phyloP scores from a whole-genome alignment of 2,113 vertebrate genomes.

The Brevimyrus niger region DNA sequence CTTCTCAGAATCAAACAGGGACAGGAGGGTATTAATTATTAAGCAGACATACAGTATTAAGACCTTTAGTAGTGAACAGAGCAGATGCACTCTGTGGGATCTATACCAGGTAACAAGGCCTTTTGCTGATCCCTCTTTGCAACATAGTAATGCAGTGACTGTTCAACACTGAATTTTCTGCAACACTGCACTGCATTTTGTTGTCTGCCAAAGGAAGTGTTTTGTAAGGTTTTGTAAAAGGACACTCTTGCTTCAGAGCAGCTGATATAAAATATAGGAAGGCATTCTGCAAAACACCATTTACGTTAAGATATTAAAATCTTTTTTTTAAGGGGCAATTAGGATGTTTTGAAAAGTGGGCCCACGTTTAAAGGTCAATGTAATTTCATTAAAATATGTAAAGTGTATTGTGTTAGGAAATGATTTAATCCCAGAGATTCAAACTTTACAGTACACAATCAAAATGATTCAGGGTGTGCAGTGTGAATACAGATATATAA shows the following conservation, averaged over 20 bases:
- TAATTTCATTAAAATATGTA: not conserved
- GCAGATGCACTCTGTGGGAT: not conserved
- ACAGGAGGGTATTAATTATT: not conserved
- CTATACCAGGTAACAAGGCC: not conserved
- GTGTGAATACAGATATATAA: not conserved
- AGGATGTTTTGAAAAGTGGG: not conserved
- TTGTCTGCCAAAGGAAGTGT: not conserved
- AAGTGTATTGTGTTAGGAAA: not conserved
- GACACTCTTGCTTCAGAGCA: not conserved
- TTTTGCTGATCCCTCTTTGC: not conserved
- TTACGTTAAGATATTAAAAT: not conserved
- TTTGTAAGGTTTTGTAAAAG: not conserved
- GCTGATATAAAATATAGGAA: not conserved
- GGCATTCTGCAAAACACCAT: not conserved
- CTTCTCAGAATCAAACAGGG: conserved; percentile 1
- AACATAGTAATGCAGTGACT: not conserved
- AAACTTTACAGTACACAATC: not conserved
- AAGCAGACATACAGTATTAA: not conserved
- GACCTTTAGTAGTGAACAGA: not conserved
- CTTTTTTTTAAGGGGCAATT: not conserved
- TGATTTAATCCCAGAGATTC: not conserved
- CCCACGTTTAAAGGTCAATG: not conserved
- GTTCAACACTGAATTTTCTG: not conserved
- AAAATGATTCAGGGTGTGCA: not conserved
- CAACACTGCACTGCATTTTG: not conserved